These are phyloP conservation scores for Aphelenchoides fujianensis DNA, from an alignment of 1,140 invertebrate species.

Conservation along the genomic window DNA sequence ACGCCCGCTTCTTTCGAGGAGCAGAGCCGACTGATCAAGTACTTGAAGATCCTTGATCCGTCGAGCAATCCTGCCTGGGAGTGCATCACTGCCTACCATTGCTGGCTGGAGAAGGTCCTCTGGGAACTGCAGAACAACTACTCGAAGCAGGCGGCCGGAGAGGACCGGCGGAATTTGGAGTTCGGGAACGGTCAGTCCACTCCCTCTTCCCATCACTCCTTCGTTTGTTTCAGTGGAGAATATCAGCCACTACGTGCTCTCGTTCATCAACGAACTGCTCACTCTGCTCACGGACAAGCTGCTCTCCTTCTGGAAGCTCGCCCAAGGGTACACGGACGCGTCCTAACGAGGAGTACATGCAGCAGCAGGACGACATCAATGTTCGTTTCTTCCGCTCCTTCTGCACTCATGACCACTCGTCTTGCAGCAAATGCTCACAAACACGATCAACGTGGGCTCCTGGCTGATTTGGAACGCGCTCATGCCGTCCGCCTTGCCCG, in stretches of 20 bases:
- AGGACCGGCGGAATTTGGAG: background rate
- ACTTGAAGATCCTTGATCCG: conserved; percentile 60
- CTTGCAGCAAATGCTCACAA: conserved; percentile 59
- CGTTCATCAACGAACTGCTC: conserved; percentile 52
- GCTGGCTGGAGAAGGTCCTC: conserved; percentile 56
- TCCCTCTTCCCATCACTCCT: conserved; percentile 1
- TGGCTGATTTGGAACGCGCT: conserved; percentile 60
- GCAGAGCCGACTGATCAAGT: conserved; percentile 80
- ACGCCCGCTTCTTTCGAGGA: conserved; percentile 84
- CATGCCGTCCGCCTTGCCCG: conserved; percentile 47
- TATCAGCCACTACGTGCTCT: conserved; percentile 42
- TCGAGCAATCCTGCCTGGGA: conserved; percentile 59
- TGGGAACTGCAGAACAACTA: conserved; percentile 58
- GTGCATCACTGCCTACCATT: conserved; percentile 58
- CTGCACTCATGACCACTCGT: too few species aligned
- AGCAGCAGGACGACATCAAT: conserved; percentile 59
- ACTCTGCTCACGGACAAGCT: conserved; percentile 53
- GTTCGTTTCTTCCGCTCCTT: conserved; percentile 30
- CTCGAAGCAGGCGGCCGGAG: background rate
- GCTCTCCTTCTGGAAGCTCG: conserved; percentile 59
- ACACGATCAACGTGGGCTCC: conserved; percentile 58
- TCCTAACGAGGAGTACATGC: conserved; percentile 41
- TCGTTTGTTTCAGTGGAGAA: conserved; percentile 31
- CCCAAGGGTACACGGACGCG: conserved; percentile 51
- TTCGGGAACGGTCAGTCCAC: background rate